Evolutionary conservation across 2,797 vertebrate genomes (phyloP), one percentile per base, ranked within the genome.

Genomic region (Rhynchonycteris naso): DNA sequence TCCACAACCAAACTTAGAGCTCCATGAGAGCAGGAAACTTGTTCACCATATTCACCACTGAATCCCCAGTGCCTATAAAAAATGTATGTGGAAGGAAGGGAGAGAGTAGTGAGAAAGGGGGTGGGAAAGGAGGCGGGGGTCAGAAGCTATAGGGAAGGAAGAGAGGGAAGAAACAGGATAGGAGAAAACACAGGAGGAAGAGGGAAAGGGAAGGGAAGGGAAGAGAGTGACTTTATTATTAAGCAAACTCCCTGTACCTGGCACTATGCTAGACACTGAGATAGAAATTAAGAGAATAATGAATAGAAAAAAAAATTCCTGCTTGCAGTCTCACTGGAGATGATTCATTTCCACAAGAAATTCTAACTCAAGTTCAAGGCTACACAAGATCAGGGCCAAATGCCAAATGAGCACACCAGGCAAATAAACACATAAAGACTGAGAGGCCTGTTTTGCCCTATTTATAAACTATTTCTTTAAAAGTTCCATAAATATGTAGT

Each of bases 381-480:
- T 59, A 28, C 58, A n/a, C 50, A 92, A 88, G 85, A 96, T 81
- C 87, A 75, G 75, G 52, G 87, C 91, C 93, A 80, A 76, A 90
- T n/a, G 85, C 82, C 95, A 95, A 88, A 38, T 18, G 18, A 76
- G 43, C 58, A 71, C 38, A 69, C 82, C 81, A 75, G 71, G 90
- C 85, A 71, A 84, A 91, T 43, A 93, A 68, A 96, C 78, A 92
- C 38, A 54, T 15, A 58, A 68, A 56, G 79, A 75, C 52, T 9
- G 2, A 7, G 12, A 81, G 43, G 65, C 18, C 65, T 72, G n/a
- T 61, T 66, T 35, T 80, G 94, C 92, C 93, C 93, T 92, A 92
- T 96, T 97, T 91, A 72, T 89, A 88, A 96, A 61, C 52, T 9
- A 33, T 85, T 79, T 96, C 91, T 94, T 94, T 90, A 91, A 92